phyloP scores from a whole-genome alignment of 2,113 vertebrate species.

The Jacana jacana region DNA sequence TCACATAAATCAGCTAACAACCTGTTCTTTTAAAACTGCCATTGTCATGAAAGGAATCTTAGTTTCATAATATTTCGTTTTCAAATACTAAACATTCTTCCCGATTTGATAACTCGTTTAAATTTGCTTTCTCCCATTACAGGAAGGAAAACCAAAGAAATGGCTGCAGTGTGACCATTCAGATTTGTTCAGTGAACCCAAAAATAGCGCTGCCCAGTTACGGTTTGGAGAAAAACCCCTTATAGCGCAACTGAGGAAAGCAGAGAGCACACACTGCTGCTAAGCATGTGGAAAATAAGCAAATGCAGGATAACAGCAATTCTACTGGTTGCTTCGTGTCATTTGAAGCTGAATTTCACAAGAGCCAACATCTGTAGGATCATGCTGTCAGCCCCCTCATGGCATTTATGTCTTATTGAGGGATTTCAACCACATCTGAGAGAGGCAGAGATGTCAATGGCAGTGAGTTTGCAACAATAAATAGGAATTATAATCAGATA shows the following conservation, averaged over 20 bases:
- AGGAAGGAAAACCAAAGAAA: not conserved
- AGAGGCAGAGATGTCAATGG: not conserved
- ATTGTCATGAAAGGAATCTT: not conserved
- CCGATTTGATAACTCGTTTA: not conserved
- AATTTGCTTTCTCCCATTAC: not conserved
- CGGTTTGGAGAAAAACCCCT: not conserved
- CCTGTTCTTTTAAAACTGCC: not conserved
- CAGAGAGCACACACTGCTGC: not conserved
- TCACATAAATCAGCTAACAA: not conserved
- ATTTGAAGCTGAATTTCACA: not conserved
- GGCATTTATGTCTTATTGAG: not conserved
- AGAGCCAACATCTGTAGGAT: rapidly evolving
- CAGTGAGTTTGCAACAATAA: not conserved
- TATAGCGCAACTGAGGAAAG: not conserved
- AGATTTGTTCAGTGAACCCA: not conserved
- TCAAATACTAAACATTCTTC: not conserved
- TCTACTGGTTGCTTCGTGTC: not conserved
- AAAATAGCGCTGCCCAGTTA: not conserved
- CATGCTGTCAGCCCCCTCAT: not conserved
- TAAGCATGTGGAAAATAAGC: not conserved
- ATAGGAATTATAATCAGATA: not conserved
- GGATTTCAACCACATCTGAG: not conserved
- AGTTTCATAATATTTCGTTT: not conserved
- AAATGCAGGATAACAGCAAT: not conserved
- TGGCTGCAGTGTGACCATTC: not conserved